Conservation (phyloP, 2,888 invertebrate species). For the Ornithoptera alexandrae region DNA sequence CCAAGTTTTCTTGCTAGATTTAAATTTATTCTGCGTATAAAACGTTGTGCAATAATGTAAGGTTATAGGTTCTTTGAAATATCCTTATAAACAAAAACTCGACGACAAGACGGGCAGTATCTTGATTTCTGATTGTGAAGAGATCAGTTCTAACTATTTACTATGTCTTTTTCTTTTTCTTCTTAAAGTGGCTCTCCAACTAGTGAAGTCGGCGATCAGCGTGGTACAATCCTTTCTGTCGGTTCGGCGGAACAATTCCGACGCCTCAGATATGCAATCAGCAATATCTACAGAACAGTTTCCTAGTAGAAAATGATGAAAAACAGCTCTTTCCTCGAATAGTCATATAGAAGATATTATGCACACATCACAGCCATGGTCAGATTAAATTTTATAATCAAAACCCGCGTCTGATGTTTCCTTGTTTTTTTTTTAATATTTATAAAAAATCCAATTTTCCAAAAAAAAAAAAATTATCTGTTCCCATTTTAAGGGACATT, state of each 20-base stretch:
- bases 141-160: conserved; percentile 8
- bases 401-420: conserved; percentile 16
- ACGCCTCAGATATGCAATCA: no score
- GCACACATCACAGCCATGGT: no score
- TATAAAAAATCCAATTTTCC: conserved; percentile 5
- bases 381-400: conserved; percentile 23
- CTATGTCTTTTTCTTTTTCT: no score
- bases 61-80: conserved; percentile 11
- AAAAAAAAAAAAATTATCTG: conserved; percentile 1
- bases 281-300: no score
- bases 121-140: not conserved
- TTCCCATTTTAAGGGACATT: not conserved
- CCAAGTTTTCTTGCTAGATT: conserved; percentile 29
- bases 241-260: no score
- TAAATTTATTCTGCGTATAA: conserved; percentile 27
- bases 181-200: no score
- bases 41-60: conserved; percentile 16
- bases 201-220: no score
- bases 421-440: conserved; percentile 18
- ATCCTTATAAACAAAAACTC: not conserved
- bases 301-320: no score
- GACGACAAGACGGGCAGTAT: no score
- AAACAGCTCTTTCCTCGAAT: no score
- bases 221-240: no score
- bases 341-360: no score